Conservation (phyloP, 2,888 invertebrate species). For the Philereme transversata region DNA sequence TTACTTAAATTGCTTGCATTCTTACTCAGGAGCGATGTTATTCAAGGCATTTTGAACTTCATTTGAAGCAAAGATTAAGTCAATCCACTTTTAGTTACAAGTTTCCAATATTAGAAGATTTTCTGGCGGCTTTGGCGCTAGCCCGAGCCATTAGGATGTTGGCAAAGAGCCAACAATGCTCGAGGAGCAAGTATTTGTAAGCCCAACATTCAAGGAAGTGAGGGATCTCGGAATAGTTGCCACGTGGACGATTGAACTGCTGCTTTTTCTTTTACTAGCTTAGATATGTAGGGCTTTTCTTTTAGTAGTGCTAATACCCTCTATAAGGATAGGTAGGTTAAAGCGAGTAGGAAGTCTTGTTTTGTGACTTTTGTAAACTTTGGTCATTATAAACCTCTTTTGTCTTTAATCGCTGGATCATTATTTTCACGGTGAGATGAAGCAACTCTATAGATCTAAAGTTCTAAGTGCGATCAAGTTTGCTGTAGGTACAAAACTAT, state of each 20-base stretch:
- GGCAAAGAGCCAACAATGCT: constrained; percentile 65
- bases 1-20: not conserved
- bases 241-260: constrained; percentile 62
- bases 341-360: too few relatives aligned
- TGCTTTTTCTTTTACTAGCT: constrained; percentile 17
- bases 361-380: too few relatives aligned
- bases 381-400: too few relatives aligned
- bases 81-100: constrained; percentile 68
- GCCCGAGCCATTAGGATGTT: constrained; percentile 77
- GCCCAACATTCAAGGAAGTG: constrained; percentile 81
- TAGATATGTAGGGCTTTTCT: constrained; percentile 10
- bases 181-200: constrained; percentile 77
- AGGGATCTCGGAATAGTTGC: constrained; percentile 76
- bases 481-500: not conserved
- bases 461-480: not conserved
- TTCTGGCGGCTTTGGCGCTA: constrained; percentile 73
- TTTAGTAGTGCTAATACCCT: not conserved
- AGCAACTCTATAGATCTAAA: not conserved
- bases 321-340: too few relatives aligned
- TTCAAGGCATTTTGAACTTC: constrained; percentile 9
- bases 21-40: constrained; percentile 4
- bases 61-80: constrained; percentile 55
- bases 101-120: constrained; percentile 72
- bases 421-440: too few relatives aligned
- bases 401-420: too few relatives aligned